phyloP scores from a whole-genome alignment of 2,888 invertebrate genomes.

The Melieria crassipennis region DNA sequence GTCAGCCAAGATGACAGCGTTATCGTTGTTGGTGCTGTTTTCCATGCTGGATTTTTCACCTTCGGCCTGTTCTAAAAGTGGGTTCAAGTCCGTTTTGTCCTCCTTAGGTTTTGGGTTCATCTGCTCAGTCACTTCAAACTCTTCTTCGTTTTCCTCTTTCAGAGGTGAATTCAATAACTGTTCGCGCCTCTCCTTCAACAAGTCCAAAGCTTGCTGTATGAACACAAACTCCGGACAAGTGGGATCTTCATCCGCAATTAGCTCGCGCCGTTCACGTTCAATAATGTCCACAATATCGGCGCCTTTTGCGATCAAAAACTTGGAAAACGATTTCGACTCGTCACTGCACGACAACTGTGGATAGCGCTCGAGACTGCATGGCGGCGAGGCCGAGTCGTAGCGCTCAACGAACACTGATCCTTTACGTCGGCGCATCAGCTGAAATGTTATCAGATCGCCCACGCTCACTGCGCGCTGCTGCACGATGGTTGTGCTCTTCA shows the following conservation, averaged over 20 bases:
- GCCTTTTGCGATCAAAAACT: slow-evolving; percentile 78
- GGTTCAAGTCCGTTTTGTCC: not conserved
- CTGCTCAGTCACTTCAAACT: not conserved
- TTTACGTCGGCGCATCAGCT: slow-evolving; percentile 85
- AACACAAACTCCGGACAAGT: slow-evolving; percentile 86
- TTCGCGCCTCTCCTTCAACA: slow-evolving; percentile 67
- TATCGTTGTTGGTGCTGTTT: not conserved
- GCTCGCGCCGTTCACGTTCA: slow-evolving; percentile 76
- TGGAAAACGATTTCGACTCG: slow-evolving; percentile 68
- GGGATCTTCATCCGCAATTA: slow-evolving; percentile 74
- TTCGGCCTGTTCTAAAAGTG: not conserved
- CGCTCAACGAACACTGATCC: slow-evolving; percentile 67
- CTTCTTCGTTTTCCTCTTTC: slow-evolving; percentile 42
- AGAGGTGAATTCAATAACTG: slow-evolving; percentile 46
- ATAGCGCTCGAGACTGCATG: slow-evolving; percentile 48
- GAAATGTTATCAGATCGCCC: slow-evolving; percentile 79
- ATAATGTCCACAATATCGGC: slow-evolving; percentile 78
- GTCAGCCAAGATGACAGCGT: not conserved
- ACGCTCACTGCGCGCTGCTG: slow-evolving; percentile 63
- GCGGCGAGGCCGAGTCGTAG: slow-evolving; percentile 31
- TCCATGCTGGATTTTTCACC: not conserved
- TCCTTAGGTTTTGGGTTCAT: slow-evolving; percentile 11
- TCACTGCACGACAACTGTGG: slow-evolving; percentile 67
- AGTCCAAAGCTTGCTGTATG: slow-evolving; percentile 82
- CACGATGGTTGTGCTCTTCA: slow-evolving; percentile 76